Base-by-base conservation (phyloP, 2,888 invertebrate species). In the Stenchaetothrips biformis region DNA sequence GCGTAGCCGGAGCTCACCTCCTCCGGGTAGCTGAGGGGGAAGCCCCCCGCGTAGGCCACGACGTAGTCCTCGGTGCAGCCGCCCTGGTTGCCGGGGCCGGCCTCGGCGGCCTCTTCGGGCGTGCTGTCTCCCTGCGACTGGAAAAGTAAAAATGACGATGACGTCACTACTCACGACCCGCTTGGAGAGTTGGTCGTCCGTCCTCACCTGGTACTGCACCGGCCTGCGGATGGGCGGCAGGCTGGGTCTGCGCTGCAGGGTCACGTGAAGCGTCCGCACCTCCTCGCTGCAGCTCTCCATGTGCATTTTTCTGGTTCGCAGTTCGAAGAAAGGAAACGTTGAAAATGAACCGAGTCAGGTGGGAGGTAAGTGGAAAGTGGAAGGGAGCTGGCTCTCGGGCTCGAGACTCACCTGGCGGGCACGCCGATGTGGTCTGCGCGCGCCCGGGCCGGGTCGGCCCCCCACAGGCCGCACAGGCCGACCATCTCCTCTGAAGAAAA, bases 1-100 rank as follows among this genome's bases (percentile, higher is more conserved):
- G 94, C 93, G 87, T 95, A 94, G 62, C 95, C 95, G 49, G 94
- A 94, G 80, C 94, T 94, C 85, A 94, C 94, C 25, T 84, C 84
- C 78, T 84, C 83, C 48, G 48, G 48, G 78, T 80, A 53, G 21
- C 37, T 37, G 48, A 11, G 48, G n/a, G 67, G 48, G 21, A 9
- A 67, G 21, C n/a, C n/a, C 0, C n/a, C n/a, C 67, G 67, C 67
- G 53, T 53, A 53, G 16, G 13, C 53, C 53, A 13, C 89, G 88
- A 88, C 87, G 80, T 88, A 88, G n/a, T 87, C 87, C 82, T 87
- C 86, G 82, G 88, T 88, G 78, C 88, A 85, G 83, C 88, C 87
- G 78, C 88, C 83, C 78, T 82, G 77, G 82, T 83, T 21, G 21
- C 74, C 77, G 27, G 77, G 49, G 59, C 67, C 67, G 25, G 85